Evolutionary conservation across 2,797 vertebrate genomes (phyloP), one percentile per base, ranked within the genome.

Genomic region (Enteromius anoplus): DNA sequence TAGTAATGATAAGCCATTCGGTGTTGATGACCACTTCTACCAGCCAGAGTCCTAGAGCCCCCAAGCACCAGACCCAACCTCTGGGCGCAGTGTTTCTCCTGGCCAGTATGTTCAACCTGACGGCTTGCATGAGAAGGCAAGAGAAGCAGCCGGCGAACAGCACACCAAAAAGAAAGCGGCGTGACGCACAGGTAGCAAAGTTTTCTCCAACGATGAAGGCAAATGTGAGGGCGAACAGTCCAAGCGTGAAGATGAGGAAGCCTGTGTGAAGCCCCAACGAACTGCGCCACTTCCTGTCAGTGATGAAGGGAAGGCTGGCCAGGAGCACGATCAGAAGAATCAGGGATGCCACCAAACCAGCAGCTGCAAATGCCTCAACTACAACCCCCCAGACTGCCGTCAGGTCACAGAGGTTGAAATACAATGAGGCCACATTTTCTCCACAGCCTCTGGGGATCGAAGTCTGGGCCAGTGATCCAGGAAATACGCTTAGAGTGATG

Each of bases 1-100:
- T 88, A 0, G 97, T 99, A 91, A 99, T 96, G 86, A 98, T 94
- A 49, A 99, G 92, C 98, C 98, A 99, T 91, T 99, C 97, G 0
- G 95, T 86, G 79, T 99, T 99, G 92, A 99, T 96, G 89, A 99
- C 92, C 69, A 95, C 96, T 91, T 99, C 96, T 80, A 99, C 96
- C 3, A 96, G 89, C 91, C 95, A 92, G 0, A 99, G 91, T 4
- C 92, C 93, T 86, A 95, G 2, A 0, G 96, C 96, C 37, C 94
- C 93, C 0, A 92, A 83, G 80, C 95, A 95, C 1, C 96, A 83
- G 65, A 88, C 90, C 96, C 97, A 96, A 1, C 91, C 93, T 45
- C 81, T 92, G 0, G 96, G 96, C 0, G 92, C 95, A 0, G 47
- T 79, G 89, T 96, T 92, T 75, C 70, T 90, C 40, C 95, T 90